phyloP scores from a whole-genome alignment of 1,140 invertebrate genomes.

The Leptopilina clavipes region DNA sequence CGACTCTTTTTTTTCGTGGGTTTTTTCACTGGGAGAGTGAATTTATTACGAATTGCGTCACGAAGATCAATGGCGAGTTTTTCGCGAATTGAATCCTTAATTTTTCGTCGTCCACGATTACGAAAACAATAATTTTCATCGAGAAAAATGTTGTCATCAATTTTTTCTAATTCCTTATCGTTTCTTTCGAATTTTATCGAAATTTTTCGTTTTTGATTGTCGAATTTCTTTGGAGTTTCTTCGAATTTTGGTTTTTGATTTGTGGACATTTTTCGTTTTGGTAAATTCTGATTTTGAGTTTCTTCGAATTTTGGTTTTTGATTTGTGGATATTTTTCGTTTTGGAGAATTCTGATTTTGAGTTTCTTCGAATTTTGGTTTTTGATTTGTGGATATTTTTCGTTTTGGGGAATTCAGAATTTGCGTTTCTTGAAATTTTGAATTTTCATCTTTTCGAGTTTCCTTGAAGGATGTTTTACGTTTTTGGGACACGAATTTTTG shows the following conservation, averaged over 20 bases:
- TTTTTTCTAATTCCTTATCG: neutral
- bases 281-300: neutral
- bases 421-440: neutral
- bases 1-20: conserved; percentile 1
- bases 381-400: neutral
- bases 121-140: conserved; percentile 10
- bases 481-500: too few relatives aligned
- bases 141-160: neutral
- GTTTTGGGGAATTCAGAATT: neutral
- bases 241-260: neutral
- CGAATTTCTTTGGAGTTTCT: neutral
- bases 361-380: neutral
- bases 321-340: neutral
- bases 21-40: conserved; percentile 22
- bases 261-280: neutral
- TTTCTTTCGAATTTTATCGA: neutral
- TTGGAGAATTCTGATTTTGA: neutral
- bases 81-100: conserved; percentile 11
- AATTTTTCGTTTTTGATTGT: neutral
- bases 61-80: neutral
- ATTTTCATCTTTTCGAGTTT: neutral
- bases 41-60: conserved; percentile 4
- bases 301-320: neutral
- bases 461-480: too few relatives aligned
- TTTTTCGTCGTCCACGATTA: neutral